Base-by-base conservation (phyloP, 1,140 invertebrate genomes). In the Drosophila mayri region DNA sequence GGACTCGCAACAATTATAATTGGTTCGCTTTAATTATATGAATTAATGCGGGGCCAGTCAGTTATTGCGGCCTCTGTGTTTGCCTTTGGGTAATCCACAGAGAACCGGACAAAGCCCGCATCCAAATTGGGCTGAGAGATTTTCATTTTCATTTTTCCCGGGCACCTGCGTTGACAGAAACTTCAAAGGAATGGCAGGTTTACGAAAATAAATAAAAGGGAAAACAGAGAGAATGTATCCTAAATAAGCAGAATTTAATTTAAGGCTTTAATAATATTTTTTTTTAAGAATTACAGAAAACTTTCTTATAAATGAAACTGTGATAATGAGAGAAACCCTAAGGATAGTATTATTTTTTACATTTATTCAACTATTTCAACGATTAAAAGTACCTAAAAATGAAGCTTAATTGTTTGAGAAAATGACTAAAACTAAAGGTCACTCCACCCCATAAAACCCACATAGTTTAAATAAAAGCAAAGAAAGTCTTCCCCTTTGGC, bases 1-100 rank as follows among this genome's bases (percentile, higher is more conserved):
- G 62, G 66, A 55, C 58, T 46, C 46, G 61, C 57, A 67, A 62
- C 78, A 81, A 81, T 79, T 90, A 77, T 85, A 90, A 90, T 90
- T 90, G 85, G 81, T 76, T 76, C 81, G 64, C 72, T 81, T 90
- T 85, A 90, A 90, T 90, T 90, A 90, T 81, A 76, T 59, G 63
- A 81, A 81, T 85, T 90, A 76, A 79, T 79, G 66, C 50, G 54
- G 52, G 59, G 55, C 25, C 25, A 58, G 61, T 47, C 35, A 40
- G 44, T 32, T 58, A 61, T 38, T 54, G 59, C 54, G 46, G 46
- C 30, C 10, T 28, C 40, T 40, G 32, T 61, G 44, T 41, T 46
- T 47, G 43, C 46, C 35, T 37, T n/a, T 25, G 37, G 37, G 25
- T 66, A 58, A 47, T 59, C 68, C 67, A 71, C 35, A 37, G 35